These are phyloP conservation scores for Netelia inedita DNA, from an alignment of 2,888 invertebrate species.

Conservation along the genomic window DNA sequence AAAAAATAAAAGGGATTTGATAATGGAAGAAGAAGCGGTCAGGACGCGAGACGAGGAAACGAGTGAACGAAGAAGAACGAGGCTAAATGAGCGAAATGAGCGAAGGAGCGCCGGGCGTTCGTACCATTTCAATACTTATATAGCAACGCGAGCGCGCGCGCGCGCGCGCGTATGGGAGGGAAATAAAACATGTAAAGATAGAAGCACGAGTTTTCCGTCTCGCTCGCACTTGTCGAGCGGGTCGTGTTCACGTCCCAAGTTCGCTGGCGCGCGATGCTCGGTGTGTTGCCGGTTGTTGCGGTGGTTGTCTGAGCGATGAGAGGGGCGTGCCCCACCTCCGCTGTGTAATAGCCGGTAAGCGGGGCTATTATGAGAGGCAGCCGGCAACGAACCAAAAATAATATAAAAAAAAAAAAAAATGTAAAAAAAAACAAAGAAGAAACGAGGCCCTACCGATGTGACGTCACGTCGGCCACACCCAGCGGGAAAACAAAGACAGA, in stretches of 20 bases:
- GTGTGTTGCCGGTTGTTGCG: slow-evolving; percentile 38
- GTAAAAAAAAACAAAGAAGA: slow-evolving; percentile 21
- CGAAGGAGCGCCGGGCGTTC: slow-evolving; percentile 39
- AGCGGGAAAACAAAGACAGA: slow-evolving; percentile 17
- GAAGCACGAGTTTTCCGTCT: not conserved
- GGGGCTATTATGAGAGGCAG: slow-evolving; percentile 77
- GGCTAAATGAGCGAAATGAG: slow-evolving; percentile 55
- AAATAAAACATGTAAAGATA: slow-evolving; percentile 1
- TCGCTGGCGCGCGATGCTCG: slow-evolving; percentile 7
- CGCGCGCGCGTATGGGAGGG: too few species aligned
- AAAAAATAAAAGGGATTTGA: slow-evolving; percentile 54
- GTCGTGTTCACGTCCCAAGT: slow-evolving; percentile 43
- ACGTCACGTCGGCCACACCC: slow-evolving; percentile 60
- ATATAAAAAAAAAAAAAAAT: slow-evolving; percentile 48
- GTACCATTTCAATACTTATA: slow-evolving; percentile 19
- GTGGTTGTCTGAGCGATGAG: slow-evolving; percentile 77
- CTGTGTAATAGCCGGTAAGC: slow-evolving; percentile 78
- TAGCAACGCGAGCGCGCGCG: not conserved
- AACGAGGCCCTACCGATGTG: slow-evolving; percentile 47
- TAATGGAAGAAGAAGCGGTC: slow-evolving; percentile 39
- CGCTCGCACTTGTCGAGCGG: slow-evolving; percentile 18
- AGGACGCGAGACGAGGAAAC: slow-evolving; percentile 37
- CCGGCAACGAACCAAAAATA: slow-evolving; percentile 66
- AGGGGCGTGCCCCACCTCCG: slow-evolving; percentile 75
- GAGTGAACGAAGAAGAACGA: slow-evolving; percentile 31